Evolutionary conservation across 2,888 invertebrate genomes (phyloP), one percentile per base, ranked within the genome.

Genomic region (Pandemis heparana): DNA sequence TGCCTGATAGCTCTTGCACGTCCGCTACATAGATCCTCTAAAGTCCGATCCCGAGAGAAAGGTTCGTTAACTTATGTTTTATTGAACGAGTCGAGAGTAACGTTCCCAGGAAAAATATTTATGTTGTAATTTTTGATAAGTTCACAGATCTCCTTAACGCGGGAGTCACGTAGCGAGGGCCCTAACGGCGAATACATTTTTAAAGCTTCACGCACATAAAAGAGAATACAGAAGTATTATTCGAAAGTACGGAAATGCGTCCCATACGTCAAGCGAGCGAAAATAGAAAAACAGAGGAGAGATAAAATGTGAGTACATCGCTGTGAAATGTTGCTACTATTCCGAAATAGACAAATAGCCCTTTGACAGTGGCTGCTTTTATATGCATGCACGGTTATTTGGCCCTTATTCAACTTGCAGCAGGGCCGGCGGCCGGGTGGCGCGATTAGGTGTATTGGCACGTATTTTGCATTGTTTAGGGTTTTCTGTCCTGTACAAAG

Each of bases 161-260:
- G 82, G 81, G 83, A 83, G 81, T 82, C 82, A 75, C 75, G 71
- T 68, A 69, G 46, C 56, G 56, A 23, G 53, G 80, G 82, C 87
- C 86, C 86, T 84, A 86, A 87, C 86, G 81, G 84, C 82, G 86
- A 87, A 92, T 92, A 92, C 89, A 93, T 93, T 92, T 92, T 94
- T 93, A 92, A 92, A 92, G 86, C 87, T 82, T 80, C 83, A 84
- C 85, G 84, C 86, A 90, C 89, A 90, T 92, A 91, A 94, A 93
- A 92, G 91, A 87, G 92, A 92, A 92, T 92, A 89, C 87, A 84
- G 80, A 84, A 92, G 89, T 85, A 87, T 88, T 89, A 89, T 91
- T 89, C 89, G 90, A 90, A 92, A 92, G 91, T 92, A 88, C 90
- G 92, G 93, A 93, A 92, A 92, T 91, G 90, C 91, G 91, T 91